Base-by-base conservation (phyloP, 2,888 invertebrate species). In the Bombyx huttoni region DNA sequence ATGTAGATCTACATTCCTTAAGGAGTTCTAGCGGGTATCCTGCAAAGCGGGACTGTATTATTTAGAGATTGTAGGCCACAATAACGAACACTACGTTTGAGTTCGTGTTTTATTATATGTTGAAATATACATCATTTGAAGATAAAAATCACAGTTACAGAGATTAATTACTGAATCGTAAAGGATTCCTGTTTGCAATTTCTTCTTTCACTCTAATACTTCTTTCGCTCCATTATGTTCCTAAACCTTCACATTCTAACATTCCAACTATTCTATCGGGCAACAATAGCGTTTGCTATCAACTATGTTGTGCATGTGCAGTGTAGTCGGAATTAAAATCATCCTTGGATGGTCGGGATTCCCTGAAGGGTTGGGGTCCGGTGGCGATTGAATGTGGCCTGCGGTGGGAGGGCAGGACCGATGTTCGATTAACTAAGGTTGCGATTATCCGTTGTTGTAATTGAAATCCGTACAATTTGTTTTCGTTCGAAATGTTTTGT, bases 301-400 rank as follows among this genome's bases (percentile, higher is more conserved):
- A 59, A 52, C 57, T 68, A 70, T 64, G 73, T 71, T 74, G 76
- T 77, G 69, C 68, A 75, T 73, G 70, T 70, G 71, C 75, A 73
- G 65, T 73, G 64, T 61, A 64, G 59, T 64, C 60, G 66, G 70
- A 71, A 81, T 82, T 81, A 75, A 81, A 78, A 73, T 68, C 67
- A 68, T 70, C 67, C 70, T 64, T 64, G 66, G 67, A 74, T 69
- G 62, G 64, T 63, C 55, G 54, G 68, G 64, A 75, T 74, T 75
- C 77, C 73, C 76, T 62, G 61, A 72, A 73, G 76, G 72, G 71
- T 68, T 76, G 76, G 75, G 79, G 76, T 71, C 74, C 63, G 60
- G 59, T 55, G 53, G 57, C 75, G 78, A 80, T 82, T 82, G 81
- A 79, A 82, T 83, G 81, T 67, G 82, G 84, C 79, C 51, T 55